A percentile compares a stretch with the other conserved stretches of the same genome.
These are phyloP conservation scores for Chlorocebus sabaeus DNA, from an alignment of 2,113 vertebrate genomes.

Conservation along the genomic window DNA sequence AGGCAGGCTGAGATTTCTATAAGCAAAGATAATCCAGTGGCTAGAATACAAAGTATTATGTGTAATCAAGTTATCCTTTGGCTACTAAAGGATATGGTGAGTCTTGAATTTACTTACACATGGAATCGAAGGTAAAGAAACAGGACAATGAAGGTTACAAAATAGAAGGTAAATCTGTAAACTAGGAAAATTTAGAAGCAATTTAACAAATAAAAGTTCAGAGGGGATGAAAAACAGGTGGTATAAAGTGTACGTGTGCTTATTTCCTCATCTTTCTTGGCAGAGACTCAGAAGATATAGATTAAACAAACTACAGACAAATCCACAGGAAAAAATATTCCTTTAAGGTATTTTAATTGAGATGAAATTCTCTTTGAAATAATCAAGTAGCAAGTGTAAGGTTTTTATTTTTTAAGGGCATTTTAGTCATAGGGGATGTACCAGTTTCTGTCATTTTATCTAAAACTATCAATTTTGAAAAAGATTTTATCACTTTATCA, in stretches of 20 bases:
- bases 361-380: not conserved
- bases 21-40: not conserved
- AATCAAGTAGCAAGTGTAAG: not conserved
- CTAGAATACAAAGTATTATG: not conserved
- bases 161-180: not conserved
- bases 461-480: not conserved
- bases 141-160: not conserved
- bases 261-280: not conserved
- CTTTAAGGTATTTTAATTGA: not conserved
- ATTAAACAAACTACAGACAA: not conserved
- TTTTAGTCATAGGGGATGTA: not conserved
- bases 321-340: not conserved
- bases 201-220: not conserved
- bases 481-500: not conserved
- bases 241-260: not conserved
- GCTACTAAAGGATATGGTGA: not conserved
- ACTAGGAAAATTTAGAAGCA: not conserved
- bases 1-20: not conserved
- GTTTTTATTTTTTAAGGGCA: not conserved
- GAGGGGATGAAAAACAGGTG: not conserved
- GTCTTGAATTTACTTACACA: not conserved
- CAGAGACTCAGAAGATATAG: not conserved
- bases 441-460: not conserved
- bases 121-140: not conserved
- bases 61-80: not conserved